Evolutionary conservation across 2,113 vertebrate species (phyloP).

Genomic region (Saccopteryx leptura): DNA sequence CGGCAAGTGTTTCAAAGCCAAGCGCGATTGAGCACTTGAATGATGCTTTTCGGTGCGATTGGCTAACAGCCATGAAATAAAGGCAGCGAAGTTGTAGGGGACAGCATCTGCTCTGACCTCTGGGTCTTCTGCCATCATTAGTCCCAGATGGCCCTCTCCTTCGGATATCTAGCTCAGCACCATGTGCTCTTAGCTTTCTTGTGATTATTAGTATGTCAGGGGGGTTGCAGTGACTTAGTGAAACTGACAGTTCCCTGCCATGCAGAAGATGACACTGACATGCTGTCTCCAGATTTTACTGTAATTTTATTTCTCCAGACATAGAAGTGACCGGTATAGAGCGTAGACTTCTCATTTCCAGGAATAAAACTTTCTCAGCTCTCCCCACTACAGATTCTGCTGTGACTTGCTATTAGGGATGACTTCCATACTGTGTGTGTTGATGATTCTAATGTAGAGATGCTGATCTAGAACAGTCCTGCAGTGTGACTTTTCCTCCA

Average conservation of each 20-base stretch:
- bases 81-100: background rate
- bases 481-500: slow-evolving; percentile 4
- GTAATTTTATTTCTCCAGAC: background rate
- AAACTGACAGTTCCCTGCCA: background rate
- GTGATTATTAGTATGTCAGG: background rate
- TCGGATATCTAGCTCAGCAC: background rate
- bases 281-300: background rate
- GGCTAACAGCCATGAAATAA: background rate
- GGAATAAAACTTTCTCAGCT: background rate
- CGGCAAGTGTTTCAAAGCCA: background rate
- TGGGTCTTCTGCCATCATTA: background rate
- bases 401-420: slow-evolving; percentile 24
- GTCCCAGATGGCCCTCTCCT: background rate
- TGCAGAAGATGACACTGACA: background rate
- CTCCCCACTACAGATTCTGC: background rate
- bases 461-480: background rate
- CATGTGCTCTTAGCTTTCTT: background rate
- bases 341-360: background rate
- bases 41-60: background rate
- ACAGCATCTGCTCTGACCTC: background rate
- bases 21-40: background rate
- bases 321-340: background rate
- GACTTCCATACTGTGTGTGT: background rate
- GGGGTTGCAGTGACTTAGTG: background rate
- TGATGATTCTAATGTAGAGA: slow-evolving; percentile 19